Conservation (phyloP, 2,888 invertebrate genomes). For the Nephrotoma guestfalica region DNA sequence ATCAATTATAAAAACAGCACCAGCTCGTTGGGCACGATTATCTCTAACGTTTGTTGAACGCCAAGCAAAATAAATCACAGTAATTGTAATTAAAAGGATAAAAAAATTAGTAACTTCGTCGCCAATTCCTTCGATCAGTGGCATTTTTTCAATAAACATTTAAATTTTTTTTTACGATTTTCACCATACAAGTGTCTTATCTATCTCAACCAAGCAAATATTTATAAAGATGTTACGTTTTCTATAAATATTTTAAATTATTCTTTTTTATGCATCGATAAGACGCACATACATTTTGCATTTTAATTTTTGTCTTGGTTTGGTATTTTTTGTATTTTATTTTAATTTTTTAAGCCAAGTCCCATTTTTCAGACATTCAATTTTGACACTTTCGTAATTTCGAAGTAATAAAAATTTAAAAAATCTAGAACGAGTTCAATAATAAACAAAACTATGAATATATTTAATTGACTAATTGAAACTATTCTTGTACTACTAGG, state of each 20-base stretch:
- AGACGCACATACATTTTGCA: not conserved
- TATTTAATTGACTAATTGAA: not conserved
- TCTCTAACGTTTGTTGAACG: conserved; percentile 44
- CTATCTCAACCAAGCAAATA: not conserved
- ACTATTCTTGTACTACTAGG: not conserved
- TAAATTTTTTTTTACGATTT: not conserved
- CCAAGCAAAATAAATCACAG: conserved; percentile 53
- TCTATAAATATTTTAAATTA: not conserved
- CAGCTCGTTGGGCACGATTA: conserved; percentile 14
- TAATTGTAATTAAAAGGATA: conserved; percentile 38
- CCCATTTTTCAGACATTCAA: not conserved
- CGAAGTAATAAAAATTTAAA: not conserved
- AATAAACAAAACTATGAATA: not conserved
- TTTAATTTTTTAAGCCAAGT: not conserved
- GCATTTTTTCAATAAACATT: conserved; percentile 36
- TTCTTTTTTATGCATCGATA: not conserved
- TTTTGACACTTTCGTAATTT: not conserved
- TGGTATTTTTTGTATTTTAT: not conserved
- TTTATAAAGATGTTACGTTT: not conserved
- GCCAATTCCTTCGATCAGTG: conserved; percentile 67
- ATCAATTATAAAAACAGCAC: conserved; percentile 16
- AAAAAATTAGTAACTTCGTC: conserved; percentile 69
- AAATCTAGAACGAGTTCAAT: not conserved
- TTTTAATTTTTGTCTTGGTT: not conserved
- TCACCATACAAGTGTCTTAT: not conserved